A percentile compares a stretch with the other conserved stretches of the same genome.
Evolutionary conservation across 2,888 invertebrate species (phyloP).

Genomic region (Chymomyza amoena): DNA sequence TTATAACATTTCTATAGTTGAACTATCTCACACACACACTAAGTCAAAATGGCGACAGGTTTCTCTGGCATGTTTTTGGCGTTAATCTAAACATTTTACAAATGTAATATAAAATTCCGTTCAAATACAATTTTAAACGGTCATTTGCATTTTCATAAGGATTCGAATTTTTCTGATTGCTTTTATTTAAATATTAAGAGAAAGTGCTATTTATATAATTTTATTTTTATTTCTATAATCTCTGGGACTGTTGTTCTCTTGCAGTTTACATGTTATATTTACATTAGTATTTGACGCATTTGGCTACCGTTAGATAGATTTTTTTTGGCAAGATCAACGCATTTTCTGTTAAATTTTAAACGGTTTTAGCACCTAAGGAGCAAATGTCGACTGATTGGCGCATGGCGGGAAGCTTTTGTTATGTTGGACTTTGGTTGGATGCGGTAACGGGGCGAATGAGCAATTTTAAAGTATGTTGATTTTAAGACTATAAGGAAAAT

Average conservation of each 20-base stretch:
- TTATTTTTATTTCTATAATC: background rate
- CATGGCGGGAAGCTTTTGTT: conserved; percentile 39
- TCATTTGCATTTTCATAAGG: conserved; percentile 22
- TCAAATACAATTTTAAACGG: conserved; percentile 33
- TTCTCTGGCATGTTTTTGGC: conserved; percentile 58
- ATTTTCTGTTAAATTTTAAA: conserved; percentile 29
- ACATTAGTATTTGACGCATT: conserved; percentile 31
- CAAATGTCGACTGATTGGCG: conserved; percentile 3
- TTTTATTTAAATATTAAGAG: background rate
- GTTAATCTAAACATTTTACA: conserved; percentile 38
- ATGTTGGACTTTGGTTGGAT: conserved; percentile 22
- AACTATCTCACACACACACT: background rate
- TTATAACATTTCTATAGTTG: background rate
- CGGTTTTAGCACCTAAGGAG: conserved; percentile 24
- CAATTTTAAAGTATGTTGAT: conserved; percentile 22
- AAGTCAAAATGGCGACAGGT: conserved; percentile 59
- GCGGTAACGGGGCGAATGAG: conserved; percentile 47
- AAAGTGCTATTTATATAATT: background rate
- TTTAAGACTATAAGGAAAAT: no score
- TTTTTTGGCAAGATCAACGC: conserved; percentile 49
- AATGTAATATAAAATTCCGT: conserved; percentile 39
- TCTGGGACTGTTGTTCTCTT: background rate
- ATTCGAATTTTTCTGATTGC: conserved; percentile 4
- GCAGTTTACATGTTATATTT: background rate
- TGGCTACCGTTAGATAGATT: background rate